Evolutionary conservation across 2,113 vertebrate species (phyloP).

Genomic region (Shinisaurus crocodilurus): DNA sequence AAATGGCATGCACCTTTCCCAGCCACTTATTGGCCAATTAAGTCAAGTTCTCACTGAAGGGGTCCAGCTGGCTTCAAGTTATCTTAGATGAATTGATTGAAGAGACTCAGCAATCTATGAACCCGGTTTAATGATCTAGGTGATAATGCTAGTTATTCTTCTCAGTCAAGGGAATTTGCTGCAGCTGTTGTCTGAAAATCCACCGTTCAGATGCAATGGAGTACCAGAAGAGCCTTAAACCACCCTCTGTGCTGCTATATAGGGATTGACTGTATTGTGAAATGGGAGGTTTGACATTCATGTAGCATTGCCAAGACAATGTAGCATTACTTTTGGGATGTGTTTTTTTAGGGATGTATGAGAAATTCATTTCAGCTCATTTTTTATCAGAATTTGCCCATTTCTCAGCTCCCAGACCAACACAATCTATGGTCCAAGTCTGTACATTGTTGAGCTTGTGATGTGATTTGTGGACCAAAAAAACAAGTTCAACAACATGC

Average conservation of each 20-base stretch:
- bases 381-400: too few species aligned
- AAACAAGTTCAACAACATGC: too few species aligned
- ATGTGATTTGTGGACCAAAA: too few species aligned
- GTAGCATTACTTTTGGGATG: slow-evolving; percentile 54
- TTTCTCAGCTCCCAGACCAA: too few species aligned
- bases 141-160: slow-evolving; percentile 99
- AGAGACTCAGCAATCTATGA: slow-evolving; percentile 95
- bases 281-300: slow-evolving; percentile 83
- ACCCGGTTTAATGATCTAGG: slow-evolving; percentile 99
- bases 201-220: slow-evolving; percentile 90
- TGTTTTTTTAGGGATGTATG: neutral
- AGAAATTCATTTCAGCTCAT: too few species aligned
- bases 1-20: slow-evolving; percentile 94
- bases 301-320: slow-evolving; percentile 39
- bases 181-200: slow-evolving; percentile 96
- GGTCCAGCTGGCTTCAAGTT: slow-evolving; percentile 97
- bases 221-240: slow-evolving; percentile 89
- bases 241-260: slow-evolving; percentile 80
- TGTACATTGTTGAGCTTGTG: too few species aligned
- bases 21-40: slow-evolving; percentile 99
- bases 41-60: slow-evolving; percentile 99
- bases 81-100: slow-evolving; percentile 99
- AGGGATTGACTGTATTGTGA: slow-evolving; percentile 78
- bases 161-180: slow-evolving; percentile 97
- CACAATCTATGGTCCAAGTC: too few species aligned